Base-by-base conservation (phyloP, 2,797 vertebrate genomes). In the Benthosema pterotum region DNA sequence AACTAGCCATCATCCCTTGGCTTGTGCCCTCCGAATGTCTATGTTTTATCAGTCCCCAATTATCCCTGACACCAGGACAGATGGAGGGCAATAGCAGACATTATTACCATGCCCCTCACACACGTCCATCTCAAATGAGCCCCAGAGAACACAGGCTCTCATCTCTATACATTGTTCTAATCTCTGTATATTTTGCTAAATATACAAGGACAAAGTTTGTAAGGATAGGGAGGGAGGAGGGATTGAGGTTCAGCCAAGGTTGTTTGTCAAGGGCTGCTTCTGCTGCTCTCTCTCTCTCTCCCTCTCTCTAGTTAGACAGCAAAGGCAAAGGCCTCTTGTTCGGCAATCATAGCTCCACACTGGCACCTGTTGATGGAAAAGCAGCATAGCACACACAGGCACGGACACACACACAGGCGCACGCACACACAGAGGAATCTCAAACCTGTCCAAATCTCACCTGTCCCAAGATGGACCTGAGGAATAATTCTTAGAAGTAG, bases 281-380 rank as follows among this genome's bases (percentile, higher is more conserved):
- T 84, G 78, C 76, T 79, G 58, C 42, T 50, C 16, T 14, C 22
- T 57, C 69, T 82, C 63, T 32, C 79, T 82, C 83, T 75, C 81
- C 70, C 55, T 63, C 63, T 66, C 74, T 52, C 58, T 65, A 38
- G 32, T 38, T 38, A 8, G 32, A 38, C 32, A 38, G 32, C 32
- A 9, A 38, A 9, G 8, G 32, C 32, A 51, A 67, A 32, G n/a
- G 8, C 28, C 52, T 63, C 28, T 49, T 63, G 69, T 51, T 53
- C 60, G 60, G 38, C 68, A 69, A 76, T 45, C 51, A 42, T 70
- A 78, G 89, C 82, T 78, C 84, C 83, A 90, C 79, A 90, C 83
- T 88, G 87, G 83, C 89, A 90, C 87, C 91, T 90, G 82, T 87
- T 92, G 91, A 90, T 89, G 71, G 64, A 80, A 82, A 61, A 8